Evolutionary conservation across 2,888 invertebrate genomes (phyloP).

Genomic region (Julus scanicus): DNA sequence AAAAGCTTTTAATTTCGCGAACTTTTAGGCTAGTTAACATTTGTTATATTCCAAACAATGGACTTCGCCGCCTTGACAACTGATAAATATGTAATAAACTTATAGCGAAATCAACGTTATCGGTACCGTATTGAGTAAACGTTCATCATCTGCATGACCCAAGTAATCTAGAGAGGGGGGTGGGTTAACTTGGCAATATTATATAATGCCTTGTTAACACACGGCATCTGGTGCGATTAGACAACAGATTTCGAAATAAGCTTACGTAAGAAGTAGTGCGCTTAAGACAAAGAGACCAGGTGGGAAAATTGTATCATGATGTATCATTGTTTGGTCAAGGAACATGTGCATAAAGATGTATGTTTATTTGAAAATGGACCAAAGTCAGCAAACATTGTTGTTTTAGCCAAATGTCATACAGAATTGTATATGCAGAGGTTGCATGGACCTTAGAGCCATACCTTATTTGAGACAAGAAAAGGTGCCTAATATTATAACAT

Average conservation of each 20-base stretch:
- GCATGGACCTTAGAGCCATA: no score
- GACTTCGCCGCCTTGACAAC: not conserved
- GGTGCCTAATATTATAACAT: no score
- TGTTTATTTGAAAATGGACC: no score
- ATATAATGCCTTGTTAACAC: not conserved
- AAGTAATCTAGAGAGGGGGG: not conserved
- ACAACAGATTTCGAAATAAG: not conserved
- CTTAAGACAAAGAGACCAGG: not conserved
- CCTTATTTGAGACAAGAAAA: no score
- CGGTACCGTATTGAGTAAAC: not conserved
- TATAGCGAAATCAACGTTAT: not conserved
- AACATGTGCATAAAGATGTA: no score
- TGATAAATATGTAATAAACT: not conserved
- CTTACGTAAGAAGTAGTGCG: not conserved
- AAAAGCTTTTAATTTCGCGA: slow-evolving; percentile 26
- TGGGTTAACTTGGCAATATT: not conserved
- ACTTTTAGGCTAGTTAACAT: not conserved
- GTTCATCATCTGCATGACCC: not conserved
- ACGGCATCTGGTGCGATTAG: not conserved
- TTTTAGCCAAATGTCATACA: no score
- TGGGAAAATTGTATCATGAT: not conserved
- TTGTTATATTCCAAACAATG: not conserved
- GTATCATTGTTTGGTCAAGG: no score
- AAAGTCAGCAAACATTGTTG: no score
- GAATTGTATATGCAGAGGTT: no score